phyloP scores from a whole-genome alignment of 2,888 invertebrate species.

The Zaprionus obscuricornis region DNA sequence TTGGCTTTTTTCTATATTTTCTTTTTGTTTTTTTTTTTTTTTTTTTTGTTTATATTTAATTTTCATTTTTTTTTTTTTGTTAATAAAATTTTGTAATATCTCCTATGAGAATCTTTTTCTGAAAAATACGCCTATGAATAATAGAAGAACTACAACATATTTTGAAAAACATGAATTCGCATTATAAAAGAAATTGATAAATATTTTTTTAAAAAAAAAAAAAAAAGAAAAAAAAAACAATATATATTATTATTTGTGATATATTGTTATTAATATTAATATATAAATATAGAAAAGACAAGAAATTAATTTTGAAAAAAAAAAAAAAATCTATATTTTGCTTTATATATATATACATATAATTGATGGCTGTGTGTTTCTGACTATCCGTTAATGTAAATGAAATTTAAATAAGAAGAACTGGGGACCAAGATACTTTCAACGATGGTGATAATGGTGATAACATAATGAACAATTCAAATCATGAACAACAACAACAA shows the following conservation, averaged over 20 bases:
- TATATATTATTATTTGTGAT: conserved; percentile 31
- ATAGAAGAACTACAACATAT: conserved; percentile 80
- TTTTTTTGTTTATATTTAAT: no score
- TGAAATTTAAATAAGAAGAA: conserved; percentile 6
- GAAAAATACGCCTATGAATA: no score
- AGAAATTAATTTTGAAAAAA: not conserved
- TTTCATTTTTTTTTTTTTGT: no score
- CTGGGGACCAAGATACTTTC: no score
- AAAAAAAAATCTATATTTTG: no score
- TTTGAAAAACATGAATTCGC: conserved; percentile 80
- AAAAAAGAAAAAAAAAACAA: conserved; percentile 7
- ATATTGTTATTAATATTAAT: conserved; percentile 2
- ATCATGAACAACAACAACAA: conserved; percentile 16
- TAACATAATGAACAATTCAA: no score
- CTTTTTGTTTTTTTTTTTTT: no score
- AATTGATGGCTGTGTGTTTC: conserved; percentile 69
- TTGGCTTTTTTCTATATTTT: no score
- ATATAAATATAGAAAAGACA: conserved; percentile 22
- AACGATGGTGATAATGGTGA: no score
- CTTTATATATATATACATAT: conserved; percentile 40
- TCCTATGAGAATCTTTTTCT: no score
- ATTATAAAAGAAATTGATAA: conserved; percentile 23
- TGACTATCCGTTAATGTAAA: conserved; percentile 62
- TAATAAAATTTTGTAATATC: not conserved
- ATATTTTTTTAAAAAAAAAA: conserved; percentile 21